A percentile compares a stretch with the other conserved stretches of the same genome.
phyloP scores from a whole-genome alignment of 1,140 invertebrate genomes.

The Drosophila mauritiana region DNA sequence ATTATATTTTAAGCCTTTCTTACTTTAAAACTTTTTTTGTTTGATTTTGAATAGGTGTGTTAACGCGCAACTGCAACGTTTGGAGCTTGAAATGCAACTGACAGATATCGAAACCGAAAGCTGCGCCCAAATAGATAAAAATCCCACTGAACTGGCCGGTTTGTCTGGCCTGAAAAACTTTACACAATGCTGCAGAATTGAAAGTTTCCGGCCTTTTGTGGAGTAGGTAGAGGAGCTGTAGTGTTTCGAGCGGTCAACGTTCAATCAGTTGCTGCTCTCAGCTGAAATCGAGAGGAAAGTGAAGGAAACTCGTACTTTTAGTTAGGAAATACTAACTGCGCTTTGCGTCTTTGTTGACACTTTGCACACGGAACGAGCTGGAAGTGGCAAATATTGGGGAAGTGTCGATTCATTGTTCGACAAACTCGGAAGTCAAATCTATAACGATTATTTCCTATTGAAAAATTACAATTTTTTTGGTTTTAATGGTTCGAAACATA shows the following conservation, averaged over 20 bases:
- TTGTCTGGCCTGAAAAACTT: slow-evolving; percentile 50
- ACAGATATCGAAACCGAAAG: slow-evolving; percentile 44
- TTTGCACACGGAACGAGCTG: slow-evolving; percentile 24
- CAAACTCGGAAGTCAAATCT: slow-evolving; percentile 17
- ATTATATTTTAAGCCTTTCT: slow-evolving; percentile 1
- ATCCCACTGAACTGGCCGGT: slow-evolving; percentile 47
- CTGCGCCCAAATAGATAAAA: slow-evolving; percentile 19
- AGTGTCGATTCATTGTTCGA: slow-evolving; percentile 9
- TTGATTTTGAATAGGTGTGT: slow-evolving; percentile 4
- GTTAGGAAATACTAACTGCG: slow-evolving; percentile 17
- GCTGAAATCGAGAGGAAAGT: slow-evolving; percentile 10
- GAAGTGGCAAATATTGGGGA: slow-evolving; percentile 17
- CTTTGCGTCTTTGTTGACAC: slow-evolving; percentile 4
- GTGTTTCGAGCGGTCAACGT: slow-evolving; percentile 53
- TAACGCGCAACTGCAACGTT: slow-evolving; percentile 36
- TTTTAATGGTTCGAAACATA: no score
- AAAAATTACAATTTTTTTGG: neutral
- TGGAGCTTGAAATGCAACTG: slow-evolving; percentile 63
- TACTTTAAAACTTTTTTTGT: no score
- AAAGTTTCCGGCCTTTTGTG: slow-evolving; percentile 77
- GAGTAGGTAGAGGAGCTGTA: slow-evolving; percentile 4
- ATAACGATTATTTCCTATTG: neutral
- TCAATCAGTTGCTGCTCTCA: slow-evolving; percentile 39
- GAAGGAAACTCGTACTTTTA: neutral
- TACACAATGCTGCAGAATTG: slow-evolving; percentile 63